Evolutionary conservation across 2,113 vertebrate species (phyloP).

Genomic region (Sardina pilchardus): DNA sequence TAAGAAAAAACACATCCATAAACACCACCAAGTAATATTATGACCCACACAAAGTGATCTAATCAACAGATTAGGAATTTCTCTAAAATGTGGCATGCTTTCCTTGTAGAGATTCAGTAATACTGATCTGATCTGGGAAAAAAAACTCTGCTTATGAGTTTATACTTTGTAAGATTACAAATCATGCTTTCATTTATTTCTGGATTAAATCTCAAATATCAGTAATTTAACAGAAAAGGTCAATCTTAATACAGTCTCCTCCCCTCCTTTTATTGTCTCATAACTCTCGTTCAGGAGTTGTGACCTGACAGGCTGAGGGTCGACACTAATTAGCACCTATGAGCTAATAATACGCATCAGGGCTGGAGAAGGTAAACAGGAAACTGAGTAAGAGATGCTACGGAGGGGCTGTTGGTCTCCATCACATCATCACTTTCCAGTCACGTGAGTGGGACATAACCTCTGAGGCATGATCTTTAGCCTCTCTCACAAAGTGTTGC

Average conservation of each 20-base stretch:
- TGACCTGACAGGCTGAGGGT: constrained; percentile 50
- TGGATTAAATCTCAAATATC: constrained; percentile 79
- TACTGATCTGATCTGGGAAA: constrained; percentile 60
- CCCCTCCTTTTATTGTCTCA: constrained; percentile 69
- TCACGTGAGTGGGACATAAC: constrained; percentile 59
- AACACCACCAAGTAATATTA: too few relatives aligned
- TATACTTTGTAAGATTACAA: constrained; percentile 67
- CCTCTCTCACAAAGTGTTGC: too few relatives aligned
- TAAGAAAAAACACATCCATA: background rate
- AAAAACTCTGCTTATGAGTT: constrained; percentile 48
- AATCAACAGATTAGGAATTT: constrained; percentile 30
- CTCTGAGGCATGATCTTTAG: too few relatives aligned
- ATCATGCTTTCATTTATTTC: constrained; percentile 67
- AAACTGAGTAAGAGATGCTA: constrained; percentile 38
- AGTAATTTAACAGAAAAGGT: constrained; percentile 79
- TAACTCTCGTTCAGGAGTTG: constrained; percentile 65
- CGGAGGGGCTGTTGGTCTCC: constrained; percentile 58
- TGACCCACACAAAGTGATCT: constrained; percentile 9
- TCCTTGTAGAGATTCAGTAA: constrained; percentile 74
- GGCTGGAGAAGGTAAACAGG: constrained; percentile 74
- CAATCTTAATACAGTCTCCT: constrained; percentile 74
- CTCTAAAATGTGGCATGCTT: background rate
- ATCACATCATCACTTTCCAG: constrained; percentile 65
- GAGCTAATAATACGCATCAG: constrained; percentile 73
- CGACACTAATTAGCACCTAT: constrained; percentile 68